Evolutionary conservation across 1,140 invertebrate species (phyloP), one percentile per base, ranked within the genome.

Genomic region (Radopholus similis): DNA sequence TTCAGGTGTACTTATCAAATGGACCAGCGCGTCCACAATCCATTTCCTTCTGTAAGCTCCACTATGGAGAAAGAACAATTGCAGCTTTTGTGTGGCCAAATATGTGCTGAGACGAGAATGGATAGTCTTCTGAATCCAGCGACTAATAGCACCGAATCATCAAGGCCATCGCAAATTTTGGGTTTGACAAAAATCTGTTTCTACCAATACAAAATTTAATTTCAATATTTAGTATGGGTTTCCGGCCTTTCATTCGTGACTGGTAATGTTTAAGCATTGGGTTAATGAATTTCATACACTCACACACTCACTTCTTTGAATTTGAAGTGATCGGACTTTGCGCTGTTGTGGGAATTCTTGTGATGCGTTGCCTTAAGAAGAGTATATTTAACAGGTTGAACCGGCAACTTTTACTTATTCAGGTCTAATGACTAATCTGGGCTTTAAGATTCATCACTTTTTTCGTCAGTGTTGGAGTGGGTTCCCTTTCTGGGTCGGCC

Each of bases 401-500:
- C n/a, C n/a, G n/a, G n/a, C n/a, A n/a, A n/a, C n/a, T n/a, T n/a
- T n/a, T n/a, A n/a, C n/a, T n/a, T n/a, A n/a, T n/a, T n/a, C n/a
- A n/a, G n/a, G n/a, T n/a, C n/a, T n/a, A n/a, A n/a, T n/a, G n/a
- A n/a, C n/a, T n/a, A n/a, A n/a, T n/a, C n/a, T n/a, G n/a, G n/a
- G n/a, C n/a, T n/a, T n/a, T n/a, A n/a, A n/a, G n/a, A n/a, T 72
- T 88, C 1, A 84, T 89, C 68, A 86, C 86, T 32, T 83, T 86
- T 35, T 85, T 89, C 71, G 85, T 89, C 55, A 88, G 88, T 15
- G 78, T 89, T 13, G 88, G 88, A n/a, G 87, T 88, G 23, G 88
- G 88, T 0, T 88, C 87, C 49, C 81, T 89, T 23, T 85, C 85
- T 23, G 87, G 87, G 5, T 88, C 86, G 59, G 86, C 87, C 2